Evolutionary conservation across 2,888 invertebrate genomes (phyloP).

Genomic region (Epinotia brunnichana): DNA sequence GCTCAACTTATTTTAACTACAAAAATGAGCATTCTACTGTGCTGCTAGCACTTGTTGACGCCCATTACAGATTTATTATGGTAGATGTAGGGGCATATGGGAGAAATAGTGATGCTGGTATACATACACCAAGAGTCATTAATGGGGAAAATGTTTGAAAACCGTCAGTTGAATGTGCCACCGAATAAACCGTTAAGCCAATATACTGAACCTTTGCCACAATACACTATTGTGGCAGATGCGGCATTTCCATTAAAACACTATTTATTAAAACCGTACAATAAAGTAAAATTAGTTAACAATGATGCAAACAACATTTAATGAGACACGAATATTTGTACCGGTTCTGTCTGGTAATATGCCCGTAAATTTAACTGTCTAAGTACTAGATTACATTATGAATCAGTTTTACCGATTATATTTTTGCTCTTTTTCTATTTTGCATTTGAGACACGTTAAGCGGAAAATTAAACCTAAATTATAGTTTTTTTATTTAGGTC

Average conservation of each 20-base stretch:
- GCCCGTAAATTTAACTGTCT: too few species aligned
- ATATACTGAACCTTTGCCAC: slow-evolving; percentile 14
- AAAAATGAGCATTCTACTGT: slow-evolving; percentile 12
- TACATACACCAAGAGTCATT: slow-evolving; percentile 4
- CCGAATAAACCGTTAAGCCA: slow-evolving; percentile 1
- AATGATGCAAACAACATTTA: slow-evolving; percentile 6
- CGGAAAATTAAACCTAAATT: too few species aligned
- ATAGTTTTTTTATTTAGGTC: too few species aligned
- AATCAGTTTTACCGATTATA: too few species aligned
- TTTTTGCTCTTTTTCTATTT: too few species aligned
- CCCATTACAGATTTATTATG: slow-evolving; percentile 16
- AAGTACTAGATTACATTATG: too few species aligned
- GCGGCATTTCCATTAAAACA: slow-evolving; percentile 28
- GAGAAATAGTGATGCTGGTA: slow-evolving; percentile 13
- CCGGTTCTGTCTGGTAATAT: too few species aligned
- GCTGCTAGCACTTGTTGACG: slow-evolving; percentile 18
- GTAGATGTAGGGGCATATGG: slow-evolving; percentile 16
- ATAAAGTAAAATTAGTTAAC: slow-evolving; percentile 17
- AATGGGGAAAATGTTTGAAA: slow-evolving; percentile 7
- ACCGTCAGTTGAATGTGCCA: neutral
- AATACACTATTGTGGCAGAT: slow-evolving; percentile 23
- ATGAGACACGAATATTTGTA: too few species aligned
- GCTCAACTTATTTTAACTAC: slow-evolving; percentile 20
- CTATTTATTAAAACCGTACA: slow-evolving; percentile 11
- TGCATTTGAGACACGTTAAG: too few species aligned